Base-by-base conservation (phyloP, 2,888 invertebrate genomes). In the Acanthacorydalis orientalis region DNA sequence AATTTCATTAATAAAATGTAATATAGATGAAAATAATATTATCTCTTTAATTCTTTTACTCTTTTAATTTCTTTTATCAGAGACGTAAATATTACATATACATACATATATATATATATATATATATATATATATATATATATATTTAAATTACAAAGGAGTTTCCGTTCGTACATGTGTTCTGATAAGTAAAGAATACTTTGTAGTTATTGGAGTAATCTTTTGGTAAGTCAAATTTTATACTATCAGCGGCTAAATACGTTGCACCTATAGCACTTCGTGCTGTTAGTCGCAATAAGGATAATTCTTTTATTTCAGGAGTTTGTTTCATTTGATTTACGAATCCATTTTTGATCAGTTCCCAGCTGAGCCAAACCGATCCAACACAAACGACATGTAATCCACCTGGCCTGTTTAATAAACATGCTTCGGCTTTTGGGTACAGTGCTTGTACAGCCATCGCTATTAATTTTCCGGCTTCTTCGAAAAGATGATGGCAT, bases 281-380 rank as follows among this genome's bases (percentile, higher is more conserved):
- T 1, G 80, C 80, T 11, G 77, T 81, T 12, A 92, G 70, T 14
- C 72, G 71, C 11, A 88, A 68, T 9, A 93, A 65, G 4, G 74
- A 71, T 15, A 84, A 59, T 56, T 77, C 73, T 6, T 67, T 57
- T 2, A 80, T 55, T 8, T 68, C 63, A 44, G 65, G 56, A 37
- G 68, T 63, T 8, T 63, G 56, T 6, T 67, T 57, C 4, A 85
- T 61, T 51, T 74, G 72, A 2, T 64, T 57, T 3, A 78, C 58
- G 54, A 88, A 81, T 1, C 88, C 90, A 2, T 76, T 68, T 57
- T 80, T 72, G 51, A 97, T 61, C 31, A 83, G 71, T 4, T 78
- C 68, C 92, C 93, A 97, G 60, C 93, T 93, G 52, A 85, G 77
- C 88, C 91, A 97, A 1, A 97, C 92, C 0, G 92, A 92, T 1